Evolutionary conservation across 1,140 invertebrate species (phyloP).

Genomic region (Psix sp.): DNA sequence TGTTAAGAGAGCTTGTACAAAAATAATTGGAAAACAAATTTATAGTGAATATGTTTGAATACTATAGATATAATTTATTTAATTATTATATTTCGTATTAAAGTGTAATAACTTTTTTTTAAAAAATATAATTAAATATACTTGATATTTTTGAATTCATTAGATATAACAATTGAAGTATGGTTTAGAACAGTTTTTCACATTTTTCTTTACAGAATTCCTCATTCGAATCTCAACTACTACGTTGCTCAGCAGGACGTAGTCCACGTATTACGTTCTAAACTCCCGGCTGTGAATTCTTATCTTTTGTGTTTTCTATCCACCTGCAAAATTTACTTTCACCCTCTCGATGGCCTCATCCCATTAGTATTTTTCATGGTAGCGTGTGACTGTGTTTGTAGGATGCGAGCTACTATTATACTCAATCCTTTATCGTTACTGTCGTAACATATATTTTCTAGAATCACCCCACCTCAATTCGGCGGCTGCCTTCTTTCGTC

Average conservation of each 20-base stretch:
- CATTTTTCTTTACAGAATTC: conserved; percentile 50
- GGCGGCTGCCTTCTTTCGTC: conserved; percentile 19
- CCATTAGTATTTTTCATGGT: conserved; percentile 74
- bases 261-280: conserved; percentile 61
- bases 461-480: conserved; percentile 59
- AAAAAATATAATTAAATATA: too few relatives aligned
- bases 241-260: conserved; percentile 41
- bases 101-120: too few relatives aligned
- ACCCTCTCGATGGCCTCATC: conserved; percentile 64
- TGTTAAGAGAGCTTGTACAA: too few relatives aligned
- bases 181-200: conserved; percentile 42
- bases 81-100: too few relatives aligned
- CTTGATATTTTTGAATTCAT: conserved; percentile 9
- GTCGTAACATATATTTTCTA: conserved; percentile 65
- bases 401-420: conserved; percentile 68
- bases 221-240: conserved; percentile 58
- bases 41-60: too few relatives aligned
- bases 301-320: conserved; percentile 65
- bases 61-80: too few relatives aligned
- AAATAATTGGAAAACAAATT: too few relatives aligned
- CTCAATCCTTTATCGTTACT: conserved; percentile 71
- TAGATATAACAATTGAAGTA: conserved; percentile 21
- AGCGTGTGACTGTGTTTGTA: conserved; percentile 63
- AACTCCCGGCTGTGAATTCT: conserved; percentile 56
- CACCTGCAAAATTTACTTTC: conserved; percentile 72